Percentiles rank a stretch among this genome's conserved stretches.
phyloP scores from a whole-genome alignment of 64 coral and sea anemone genomes.

The Pocillopora verrucosa region DNA sequence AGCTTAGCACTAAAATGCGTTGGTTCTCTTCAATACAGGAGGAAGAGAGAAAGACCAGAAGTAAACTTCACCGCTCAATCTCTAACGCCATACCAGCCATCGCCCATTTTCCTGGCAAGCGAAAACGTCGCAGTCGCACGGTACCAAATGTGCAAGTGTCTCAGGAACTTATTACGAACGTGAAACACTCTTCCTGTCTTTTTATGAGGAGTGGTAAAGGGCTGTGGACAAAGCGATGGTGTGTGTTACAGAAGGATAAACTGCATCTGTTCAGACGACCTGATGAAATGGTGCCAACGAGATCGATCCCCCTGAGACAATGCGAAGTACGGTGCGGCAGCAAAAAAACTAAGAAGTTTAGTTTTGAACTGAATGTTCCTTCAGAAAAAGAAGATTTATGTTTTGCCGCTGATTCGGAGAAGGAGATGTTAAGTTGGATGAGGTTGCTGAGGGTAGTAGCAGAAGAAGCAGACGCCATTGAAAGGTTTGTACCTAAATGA shows the following conservation, averaged over 20 bases:
- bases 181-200: constrained; percentile 75
- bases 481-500: neutral
- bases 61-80: constrained; percentile 57
- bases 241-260: constrained; percentile 77
- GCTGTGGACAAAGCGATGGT: constrained; percentile 79
- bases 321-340: constrained; percentile 15
- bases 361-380: constrained; percentile 46
- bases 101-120: constrained; percentile 40
- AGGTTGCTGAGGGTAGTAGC: constrained; percentile 30
- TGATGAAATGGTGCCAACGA: constrained; percentile 54
- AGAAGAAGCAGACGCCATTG: neutral
- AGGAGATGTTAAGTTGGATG: constrained; percentile 43
- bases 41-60: constrained; percentile 42
- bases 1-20: neutral
- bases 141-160: constrained; percentile 64
- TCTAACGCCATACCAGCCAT: constrained; percentile 57
- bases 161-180: constrained; percentile 48
- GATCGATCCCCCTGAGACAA: constrained; percentile 21
- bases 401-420: constrained; percentile 52
- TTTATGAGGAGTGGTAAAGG: constrained; percentile 63
- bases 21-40: neutral
- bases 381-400: constrained; percentile 50
- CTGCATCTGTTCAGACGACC: constrained; percentile 71
- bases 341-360: constrained; percentile 56
- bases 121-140: constrained; percentile 71